Conservation (phyloP, 2,888 invertebrate genomes). For the Dioctria linearis region DNA sequence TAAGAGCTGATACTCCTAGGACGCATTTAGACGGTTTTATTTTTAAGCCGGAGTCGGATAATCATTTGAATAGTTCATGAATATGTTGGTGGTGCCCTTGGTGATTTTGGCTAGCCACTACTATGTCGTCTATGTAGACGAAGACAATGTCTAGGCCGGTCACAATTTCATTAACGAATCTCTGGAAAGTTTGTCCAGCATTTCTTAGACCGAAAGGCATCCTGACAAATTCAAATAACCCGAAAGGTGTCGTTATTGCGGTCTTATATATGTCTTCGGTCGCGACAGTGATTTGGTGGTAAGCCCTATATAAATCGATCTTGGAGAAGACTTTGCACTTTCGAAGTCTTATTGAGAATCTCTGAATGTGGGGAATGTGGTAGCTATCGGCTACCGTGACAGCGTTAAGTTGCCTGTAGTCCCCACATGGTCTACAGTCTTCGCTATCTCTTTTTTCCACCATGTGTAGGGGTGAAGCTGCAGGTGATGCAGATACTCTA, state of each 20-base stretch:
- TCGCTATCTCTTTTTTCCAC: neutral
- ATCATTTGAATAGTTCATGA: conserved; percentile 56
- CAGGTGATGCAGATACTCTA: neutral
- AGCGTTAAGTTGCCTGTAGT: conserved; percentile 63
- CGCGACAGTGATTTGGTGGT: conserved; percentile 60
- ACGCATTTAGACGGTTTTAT: conserved; percentile 60
- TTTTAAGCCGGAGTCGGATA: conserved; percentile 56
- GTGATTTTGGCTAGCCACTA: conserved; percentile 58
- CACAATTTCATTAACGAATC: conserved; percentile 55
- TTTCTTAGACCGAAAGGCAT: conserved; percentile 56
- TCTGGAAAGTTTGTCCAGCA: conserved; percentile 3
- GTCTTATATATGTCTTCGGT: conserved; percentile 63
- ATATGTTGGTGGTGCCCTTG: conserved; percentile 59
- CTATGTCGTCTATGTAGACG: conserved; percentile 61
- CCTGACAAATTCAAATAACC: conserved; percentile 55
- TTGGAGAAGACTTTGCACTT: neutral
- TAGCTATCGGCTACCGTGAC: conserved; percentile 64
- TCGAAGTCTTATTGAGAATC: conserved; percentile 57
- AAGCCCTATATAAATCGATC: conserved; percentile 56
- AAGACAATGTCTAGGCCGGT: conserved; percentile 54
- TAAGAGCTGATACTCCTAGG: too few species aligned
- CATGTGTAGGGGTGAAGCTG: neutral
- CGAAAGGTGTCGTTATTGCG: conserved; percentile 55
- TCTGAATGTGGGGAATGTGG: conserved; percentile 63
- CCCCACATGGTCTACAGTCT: conserved; percentile 61